Base-by-base conservation (phyloP, 1,140 invertebrate genomes). In the Hylaeus volcanicus region DNA sequence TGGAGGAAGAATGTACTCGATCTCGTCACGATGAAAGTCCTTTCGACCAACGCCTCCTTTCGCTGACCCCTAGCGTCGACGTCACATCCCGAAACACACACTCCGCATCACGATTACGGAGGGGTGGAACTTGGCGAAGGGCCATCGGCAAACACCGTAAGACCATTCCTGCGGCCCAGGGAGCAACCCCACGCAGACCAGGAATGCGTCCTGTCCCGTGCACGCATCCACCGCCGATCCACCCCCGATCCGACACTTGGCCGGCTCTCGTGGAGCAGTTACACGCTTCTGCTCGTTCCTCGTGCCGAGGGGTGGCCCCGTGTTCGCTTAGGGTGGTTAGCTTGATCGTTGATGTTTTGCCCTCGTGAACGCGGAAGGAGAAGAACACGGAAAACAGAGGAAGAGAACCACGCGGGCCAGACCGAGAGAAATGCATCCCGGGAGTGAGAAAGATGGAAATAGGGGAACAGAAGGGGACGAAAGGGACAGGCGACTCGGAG, bases 341-440 rank as follows among this genome's bases (percentile, higher is more conserved):
- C 83, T 90, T 89, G 91, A 92, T 92, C 91, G 90, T 92, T 92
- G 91, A 92, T 92, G 91, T 91, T 91, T 91, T 86, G 89, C 88
- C 89, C 88, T 70, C 78, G 84, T 70, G 65, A 39, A 61, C 43
- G 45, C 65, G 64, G 64, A 66, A 48, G 43, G 45, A 68, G 45
- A 26, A 51, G 65, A 51, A 45, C 45, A 37, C 45, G 65, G 9
- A 53, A n/a, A 63, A 51, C 15, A 9, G 56, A 55, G 64, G 70
- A 64, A 26, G 26, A 26, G 26, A 26, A 26, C 26, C 26, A 26
- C 26, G 26, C 26, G 26, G 26, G 26, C 26, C 26, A 26, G 26
- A 26, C 26, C 26, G 26, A 72, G 74, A 45, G 14, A 45, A 71
- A 11, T n/a, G 64, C 4, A 14, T 39, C 15, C 1, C 37, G 37